Percentiles rank a stretch among this genome's conserved stretches.
phyloP scores from a whole-genome alignment of 2,888 invertebrate species.

The Diabrotica balteata region DNA sequence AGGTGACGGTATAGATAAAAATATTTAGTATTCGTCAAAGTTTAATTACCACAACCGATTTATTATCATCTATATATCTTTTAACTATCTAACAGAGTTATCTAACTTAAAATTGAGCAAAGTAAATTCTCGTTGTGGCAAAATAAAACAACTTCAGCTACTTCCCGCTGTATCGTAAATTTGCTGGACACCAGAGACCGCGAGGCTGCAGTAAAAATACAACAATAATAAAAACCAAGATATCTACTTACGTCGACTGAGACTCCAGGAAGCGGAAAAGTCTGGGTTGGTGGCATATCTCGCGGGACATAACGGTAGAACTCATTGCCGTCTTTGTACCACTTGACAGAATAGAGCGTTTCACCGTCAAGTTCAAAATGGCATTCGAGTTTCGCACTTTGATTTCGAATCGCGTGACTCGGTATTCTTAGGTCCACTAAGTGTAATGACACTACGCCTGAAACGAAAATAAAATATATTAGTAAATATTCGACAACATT shows the following conservation, averaged over 20 bases:
- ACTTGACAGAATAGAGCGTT: slow-evolving; percentile 86
- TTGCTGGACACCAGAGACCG: no score
- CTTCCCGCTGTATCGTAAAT: no score
- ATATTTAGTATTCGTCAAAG: no score
- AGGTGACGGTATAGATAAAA: no score
- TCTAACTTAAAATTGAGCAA: no score
- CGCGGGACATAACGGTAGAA: slow-evolving; percentile 87
- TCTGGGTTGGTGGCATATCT: slow-evolving; percentile 80
- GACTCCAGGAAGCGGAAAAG: slow-evolving; percentile 81
- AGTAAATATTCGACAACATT: no score
- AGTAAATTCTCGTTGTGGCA: no score
- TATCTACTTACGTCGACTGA: slow-evolving; percentile 85
- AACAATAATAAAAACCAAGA: slow-evolving; percentile 3
- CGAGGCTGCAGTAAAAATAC: background rate
- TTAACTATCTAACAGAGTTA: no score
- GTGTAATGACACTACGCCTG: slow-evolving; percentile 63
- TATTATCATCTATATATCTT: no score
- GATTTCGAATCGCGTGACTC: slow-evolving; percentile 79
- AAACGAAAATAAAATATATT: slow-evolving; percentile 29
- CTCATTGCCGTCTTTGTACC: slow-evolving; percentile 91
- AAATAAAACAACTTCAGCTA: no score
- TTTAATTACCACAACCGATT: no score
- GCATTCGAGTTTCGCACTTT: slow-evolving; percentile 79
- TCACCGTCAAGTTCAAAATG: slow-evolving; percentile 85
- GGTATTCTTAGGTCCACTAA: slow-evolving; percentile 83